Base-by-base conservation (phyloP, 2,797 vertebrate genomes). In the Acipenser transmontanus region DNA sequence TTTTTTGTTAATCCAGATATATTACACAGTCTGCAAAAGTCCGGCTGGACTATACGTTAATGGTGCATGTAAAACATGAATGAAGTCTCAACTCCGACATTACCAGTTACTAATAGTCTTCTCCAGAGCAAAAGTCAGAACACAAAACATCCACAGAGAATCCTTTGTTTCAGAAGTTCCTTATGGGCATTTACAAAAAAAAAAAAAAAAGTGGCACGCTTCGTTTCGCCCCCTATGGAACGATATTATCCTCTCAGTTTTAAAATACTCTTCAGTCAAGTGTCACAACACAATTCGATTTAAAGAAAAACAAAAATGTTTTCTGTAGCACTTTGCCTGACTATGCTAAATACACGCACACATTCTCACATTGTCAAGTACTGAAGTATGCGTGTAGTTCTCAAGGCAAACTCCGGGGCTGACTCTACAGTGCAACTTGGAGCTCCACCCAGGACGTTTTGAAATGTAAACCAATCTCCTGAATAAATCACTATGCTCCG, bases 111-210 rank as follows among this genome's bases (percentile, higher is more conserved):
- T 62, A 59, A 68, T 66, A 59, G 69, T 6, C 70, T 61, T 68
- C 67, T 34, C 34, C 68, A 49, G 69, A 47, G 72, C 34, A 6
- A 50, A 8, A 63, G 49, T 14, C 73, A 48, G 54, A 59, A 73
- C 66, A 66, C 8, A 65, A 63, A 68, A 49, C 66, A 76, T 79
- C 72, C 79, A 76, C n/a, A 49, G 49, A 1, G 51, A 49, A 75
- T 79, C 81, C 89, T 92, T 92, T 91, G 91, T 92, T 82, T 88
- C 80, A 73, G 61, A 71, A 54, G 70, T 72, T 68, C 17, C 73
- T 75, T 34, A 34, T 34, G 34, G 34, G 34, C 34, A 34, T 34
- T 34, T 34, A 34, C 34, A 34, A 34, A 34, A 34, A 34, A 34
- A 34, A 34, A 81, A 66, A 73, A 71, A 77, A 61, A 76, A 66